A percentile compares a stretch with the other conserved stretches of the same genome.
These are phyloP conservation scores for Troilus luridus DNA, from an alignment of 2,888 invertebrate species.

Conservation along the genomic window DNA sequence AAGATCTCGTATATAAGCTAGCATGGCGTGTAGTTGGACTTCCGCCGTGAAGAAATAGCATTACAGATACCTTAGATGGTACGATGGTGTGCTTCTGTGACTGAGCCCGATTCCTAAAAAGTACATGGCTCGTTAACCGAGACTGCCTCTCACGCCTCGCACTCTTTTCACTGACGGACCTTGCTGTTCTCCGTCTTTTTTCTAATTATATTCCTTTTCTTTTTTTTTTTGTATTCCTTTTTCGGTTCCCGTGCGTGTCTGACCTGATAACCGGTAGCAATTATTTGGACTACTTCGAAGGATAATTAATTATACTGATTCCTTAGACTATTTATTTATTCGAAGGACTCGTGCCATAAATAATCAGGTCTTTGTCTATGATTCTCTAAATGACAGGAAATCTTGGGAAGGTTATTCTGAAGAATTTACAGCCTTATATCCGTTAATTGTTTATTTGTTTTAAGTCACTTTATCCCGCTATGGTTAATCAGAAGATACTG, in stretches of 20 bases:
- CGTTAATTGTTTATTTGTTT: too few species aligned
- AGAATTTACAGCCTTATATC: too few species aligned
- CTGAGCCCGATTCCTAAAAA: conserved; percentile 33
- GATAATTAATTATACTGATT: background rate
- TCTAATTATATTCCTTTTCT: conserved; percentile 1
- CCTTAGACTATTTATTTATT: background rate
- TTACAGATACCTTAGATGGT: background rate
- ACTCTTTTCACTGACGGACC: conserved; percentile 32
- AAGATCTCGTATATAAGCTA: background rate
- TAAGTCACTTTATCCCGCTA: too few species aligned
- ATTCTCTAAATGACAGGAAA: background rate
- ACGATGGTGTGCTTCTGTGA: background rate
- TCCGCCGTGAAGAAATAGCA: conserved; percentile 26
- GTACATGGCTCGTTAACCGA: conserved; percentile 54
- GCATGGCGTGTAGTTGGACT: conserved; percentile 2
- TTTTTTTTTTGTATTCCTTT: background rate
- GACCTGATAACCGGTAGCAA: background rate
- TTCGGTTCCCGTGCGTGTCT: background rate
- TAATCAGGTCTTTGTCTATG: background rate
- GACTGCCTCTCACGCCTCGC: conserved; percentile 44
- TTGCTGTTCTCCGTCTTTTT: background rate
- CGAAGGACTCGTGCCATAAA: background rate
- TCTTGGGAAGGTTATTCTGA: background rate
- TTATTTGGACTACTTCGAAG: background rate
- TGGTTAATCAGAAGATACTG: too few species aligned